A percentile compares a stretch with the other conserved stretches of the same genome.
Conservation (phyloP, 2,797 vertebrate species). For the Tamandua tetradactyla region DNA sequence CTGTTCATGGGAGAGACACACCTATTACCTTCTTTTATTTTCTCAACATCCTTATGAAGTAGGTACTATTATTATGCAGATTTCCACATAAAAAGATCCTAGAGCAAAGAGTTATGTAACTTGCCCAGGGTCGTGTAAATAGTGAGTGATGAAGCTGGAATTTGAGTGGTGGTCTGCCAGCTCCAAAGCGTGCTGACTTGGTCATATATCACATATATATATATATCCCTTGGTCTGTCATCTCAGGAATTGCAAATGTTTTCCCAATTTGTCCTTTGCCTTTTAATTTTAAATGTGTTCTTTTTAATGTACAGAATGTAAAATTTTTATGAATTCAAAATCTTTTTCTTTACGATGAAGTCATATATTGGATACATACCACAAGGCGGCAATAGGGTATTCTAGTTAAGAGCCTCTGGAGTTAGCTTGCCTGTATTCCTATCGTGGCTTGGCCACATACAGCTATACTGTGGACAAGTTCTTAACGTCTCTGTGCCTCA, state of each 20-base stretch:
- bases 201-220: too few relatives aligned
- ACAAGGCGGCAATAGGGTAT: not conserved
- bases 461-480: not conserved
- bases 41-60: not conserved
- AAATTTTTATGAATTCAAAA: not conserved
- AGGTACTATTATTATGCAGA: not conserved
- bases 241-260: not conserved
- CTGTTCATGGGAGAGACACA: too few relatives aligned
- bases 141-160: not conserved
- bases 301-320: not conserved
- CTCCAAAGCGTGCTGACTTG: not conserved
- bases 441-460: not conserved
- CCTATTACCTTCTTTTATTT: not conserved
- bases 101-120: slow-evolving; percentile 14
- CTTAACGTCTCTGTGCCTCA: not conserved
- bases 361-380: not conserved
- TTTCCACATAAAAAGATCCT: slow-evolving; percentile 23
- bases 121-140: not conserved
- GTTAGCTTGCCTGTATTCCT: not conserved
- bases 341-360: not conserved
- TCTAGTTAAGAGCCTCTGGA: not conserved
- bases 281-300: slow-evolving; percentile 10
- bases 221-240: not conserved
- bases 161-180: not conserved
- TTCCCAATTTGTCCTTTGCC: not conserved